Evolutionary conservation across 2,888 invertebrate genomes (phyloP).

Genomic region (Orthonevra nobilis): DNA sequence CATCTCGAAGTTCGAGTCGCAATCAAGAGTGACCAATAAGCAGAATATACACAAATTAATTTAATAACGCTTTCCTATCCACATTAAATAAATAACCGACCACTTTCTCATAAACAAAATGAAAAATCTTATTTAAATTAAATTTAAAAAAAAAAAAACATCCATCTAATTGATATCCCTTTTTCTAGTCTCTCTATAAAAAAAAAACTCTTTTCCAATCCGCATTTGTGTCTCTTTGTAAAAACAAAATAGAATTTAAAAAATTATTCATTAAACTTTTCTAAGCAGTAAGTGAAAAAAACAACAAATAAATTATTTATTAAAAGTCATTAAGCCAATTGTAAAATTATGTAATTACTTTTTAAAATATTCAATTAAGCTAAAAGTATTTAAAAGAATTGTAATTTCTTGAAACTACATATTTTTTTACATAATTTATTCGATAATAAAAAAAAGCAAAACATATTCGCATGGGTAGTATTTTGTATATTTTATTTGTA

Average conservation of each 20-base stretch:
- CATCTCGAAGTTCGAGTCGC: conserved; percentile 85
- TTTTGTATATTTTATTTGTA: conserved; percentile 48
- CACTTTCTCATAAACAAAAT: too few relatives aligned
- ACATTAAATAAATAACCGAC: too few relatives aligned
- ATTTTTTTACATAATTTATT: conserved; percentile 57
- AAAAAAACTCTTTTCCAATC: conserved; percentile 23
- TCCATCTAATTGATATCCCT: too few relatives aligned
- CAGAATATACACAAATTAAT: conserved; percentile 34
- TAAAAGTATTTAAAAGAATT: conserved; percentile 34
- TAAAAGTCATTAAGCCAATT: conserved; percentile 43
- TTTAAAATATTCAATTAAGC: conserved; percentile 15
- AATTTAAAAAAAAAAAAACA: background rate
- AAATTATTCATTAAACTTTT: conserved; percentile 50
- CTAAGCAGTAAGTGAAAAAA: conserved; percentile 45
- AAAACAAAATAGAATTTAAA: conserved; percentile 11
- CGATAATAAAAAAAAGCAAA: too few relatives aligned
- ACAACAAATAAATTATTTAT: conserved; percentile 49
- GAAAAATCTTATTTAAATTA: too few relatives aligned
- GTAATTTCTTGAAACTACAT: conserved; percentile 28
- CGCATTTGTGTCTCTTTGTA: conserved; percentile 29
- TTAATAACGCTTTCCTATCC: conserved; percentile 8
- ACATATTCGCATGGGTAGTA: conserved; percentile 30
- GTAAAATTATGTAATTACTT: conserved; percentile 43
- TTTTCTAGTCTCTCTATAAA: conserved; percentile 56
- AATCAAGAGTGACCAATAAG: conserved; percentile 75